Evolutionary conservation across 2,113 vertebrate species (phyloP).

Genomic region (Leucopsar rothschildi): DNA sequence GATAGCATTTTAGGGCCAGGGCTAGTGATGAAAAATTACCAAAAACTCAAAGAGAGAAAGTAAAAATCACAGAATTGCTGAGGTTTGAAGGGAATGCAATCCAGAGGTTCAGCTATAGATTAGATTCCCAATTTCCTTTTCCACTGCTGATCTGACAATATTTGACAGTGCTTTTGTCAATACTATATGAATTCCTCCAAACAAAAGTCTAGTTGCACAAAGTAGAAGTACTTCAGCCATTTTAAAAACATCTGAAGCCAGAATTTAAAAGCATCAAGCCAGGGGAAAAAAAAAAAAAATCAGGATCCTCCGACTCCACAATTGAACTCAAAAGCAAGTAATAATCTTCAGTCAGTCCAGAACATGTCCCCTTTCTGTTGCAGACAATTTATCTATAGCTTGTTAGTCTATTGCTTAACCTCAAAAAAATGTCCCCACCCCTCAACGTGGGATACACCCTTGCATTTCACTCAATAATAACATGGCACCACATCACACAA

Average conservation of each 20-base stretch:
- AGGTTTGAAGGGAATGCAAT: not conserved
- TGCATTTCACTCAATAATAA: not conserved
- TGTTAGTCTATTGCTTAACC: not conserved
- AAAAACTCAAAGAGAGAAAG: not conserved
- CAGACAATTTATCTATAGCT: not conserved
- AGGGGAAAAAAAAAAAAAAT: not conserved
- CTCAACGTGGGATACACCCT: not conserved
- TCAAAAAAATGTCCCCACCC: not conserved
- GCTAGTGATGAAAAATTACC: not conserved
- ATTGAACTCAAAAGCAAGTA: not conserved
- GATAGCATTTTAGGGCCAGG: not conserved
- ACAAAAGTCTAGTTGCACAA: not conserved
- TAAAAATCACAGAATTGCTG: not conserved
- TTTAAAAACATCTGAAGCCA: not conserved
- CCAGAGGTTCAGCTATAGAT: not conserved
- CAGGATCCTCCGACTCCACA: not conserved
- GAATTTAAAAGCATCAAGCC: not conserved
- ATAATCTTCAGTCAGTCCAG: not conserved
- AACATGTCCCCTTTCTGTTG: not conserved
- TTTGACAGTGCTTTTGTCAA: not conserved
- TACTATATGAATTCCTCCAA: not conserved
- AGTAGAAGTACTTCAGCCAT: not conserved
- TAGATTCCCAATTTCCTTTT: not conserved
- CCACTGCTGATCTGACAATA: not conserved
- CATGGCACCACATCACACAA: not conserved